Evolutionary conservation across 2,888 invertebrate species (phyloP).

Genomic region (Idaea aversata): DNA sequence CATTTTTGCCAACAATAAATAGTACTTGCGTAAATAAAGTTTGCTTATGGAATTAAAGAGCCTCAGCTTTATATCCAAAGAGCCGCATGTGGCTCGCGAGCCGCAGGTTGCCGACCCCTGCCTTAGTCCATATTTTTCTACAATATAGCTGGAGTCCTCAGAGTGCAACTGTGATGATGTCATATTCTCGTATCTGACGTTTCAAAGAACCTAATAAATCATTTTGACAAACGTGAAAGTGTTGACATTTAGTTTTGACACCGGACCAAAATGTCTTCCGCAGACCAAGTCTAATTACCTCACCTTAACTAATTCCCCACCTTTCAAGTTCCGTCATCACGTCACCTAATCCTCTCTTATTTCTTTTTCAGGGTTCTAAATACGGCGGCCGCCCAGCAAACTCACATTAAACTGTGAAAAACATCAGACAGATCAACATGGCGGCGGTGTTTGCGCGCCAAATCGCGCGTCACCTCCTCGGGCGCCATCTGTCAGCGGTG

Average conservation of each 20-base stretch:
- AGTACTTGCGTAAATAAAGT: too few relatives aligned
- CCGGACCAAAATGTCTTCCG: conserved; percentile 44
- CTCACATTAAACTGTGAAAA: conserved; percentile 66
- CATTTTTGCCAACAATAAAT: too few relatives aligned
- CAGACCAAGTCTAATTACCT: conserved; percentile 53
- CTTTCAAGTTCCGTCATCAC: conserved; percentile 41
- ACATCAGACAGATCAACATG: conserved; percentile 64
- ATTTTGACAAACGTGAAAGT: conserved; percentile 30
- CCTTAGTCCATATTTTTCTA: too few relatives aligned
- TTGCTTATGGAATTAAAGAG: too few relatives aligned
- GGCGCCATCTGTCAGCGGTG: conserved; percentile 61
- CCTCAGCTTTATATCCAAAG: too few relatives aligned
- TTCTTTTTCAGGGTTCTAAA: conserved; percentile 73
- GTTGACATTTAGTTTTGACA: conserved; percentile 56
- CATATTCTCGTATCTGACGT: not conserved
- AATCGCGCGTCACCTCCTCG: conserved; percentile 47
- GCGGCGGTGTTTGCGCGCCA: conserved; percentile 65
- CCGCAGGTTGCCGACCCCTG: too few relatives aligned
- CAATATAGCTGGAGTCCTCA: too few relatives aligned
- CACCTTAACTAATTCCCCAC: conserved; percentile 59
- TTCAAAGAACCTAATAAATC: conserved; percentile 19
- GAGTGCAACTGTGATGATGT: not conserved
- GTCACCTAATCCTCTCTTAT: conserved; percentile 55
- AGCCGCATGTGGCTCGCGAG: too few relatives aligned
- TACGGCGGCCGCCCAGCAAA: conserved; percentile 48